Conservation (phyloP, 2,113 vertebrate genomes). For the Daboia siamensis region DNA sequence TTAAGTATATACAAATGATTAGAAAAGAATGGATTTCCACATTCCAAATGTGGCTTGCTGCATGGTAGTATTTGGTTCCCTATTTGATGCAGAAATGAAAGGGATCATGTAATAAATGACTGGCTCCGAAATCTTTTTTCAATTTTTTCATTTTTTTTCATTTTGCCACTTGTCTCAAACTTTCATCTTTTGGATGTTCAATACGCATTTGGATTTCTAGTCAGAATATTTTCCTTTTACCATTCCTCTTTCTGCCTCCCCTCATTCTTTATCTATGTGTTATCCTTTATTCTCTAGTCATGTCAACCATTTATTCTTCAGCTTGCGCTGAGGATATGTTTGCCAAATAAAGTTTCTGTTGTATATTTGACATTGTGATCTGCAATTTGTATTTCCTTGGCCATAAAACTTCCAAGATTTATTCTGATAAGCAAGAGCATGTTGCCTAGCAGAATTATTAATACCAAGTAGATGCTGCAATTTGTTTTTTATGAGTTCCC, state of each 20-base stretch:
- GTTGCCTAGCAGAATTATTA: conserved; percentile 45
- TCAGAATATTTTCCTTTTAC: conserved; percentile 10
- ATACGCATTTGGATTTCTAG: not conserved
- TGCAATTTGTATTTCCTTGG: conserved; percentile 50
- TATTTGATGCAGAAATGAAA: not conserved
- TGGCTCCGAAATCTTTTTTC: not conserved
- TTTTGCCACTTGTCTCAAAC: not conserved
- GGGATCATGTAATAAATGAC: not conserved
- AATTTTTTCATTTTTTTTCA: not conserved
- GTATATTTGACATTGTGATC: conserved; percentile 30
- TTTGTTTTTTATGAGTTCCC: conserved; percentile 54
- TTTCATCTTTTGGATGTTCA: rapidly evolving
- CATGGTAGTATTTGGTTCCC: not conserved
- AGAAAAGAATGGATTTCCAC: not conserved
- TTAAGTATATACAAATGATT: not conserved
- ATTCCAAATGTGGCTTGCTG: not conserved
- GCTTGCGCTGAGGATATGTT: conserved; percentile 30
- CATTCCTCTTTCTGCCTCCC: rapidly evolving
- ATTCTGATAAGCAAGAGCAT: conserved; percentile 47
- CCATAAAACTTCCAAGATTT: conserved; percentile 39
- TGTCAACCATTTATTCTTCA: not conserved
- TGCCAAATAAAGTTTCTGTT: conserved; percentile 38
- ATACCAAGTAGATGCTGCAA: conserved; percentile 42
- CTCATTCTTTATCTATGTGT: not conserved
- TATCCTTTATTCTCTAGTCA: conserved; percentile 39